Conservation (phyloP, 2,797 vertebrate genomes). For the Spea hammondii region DNA sequence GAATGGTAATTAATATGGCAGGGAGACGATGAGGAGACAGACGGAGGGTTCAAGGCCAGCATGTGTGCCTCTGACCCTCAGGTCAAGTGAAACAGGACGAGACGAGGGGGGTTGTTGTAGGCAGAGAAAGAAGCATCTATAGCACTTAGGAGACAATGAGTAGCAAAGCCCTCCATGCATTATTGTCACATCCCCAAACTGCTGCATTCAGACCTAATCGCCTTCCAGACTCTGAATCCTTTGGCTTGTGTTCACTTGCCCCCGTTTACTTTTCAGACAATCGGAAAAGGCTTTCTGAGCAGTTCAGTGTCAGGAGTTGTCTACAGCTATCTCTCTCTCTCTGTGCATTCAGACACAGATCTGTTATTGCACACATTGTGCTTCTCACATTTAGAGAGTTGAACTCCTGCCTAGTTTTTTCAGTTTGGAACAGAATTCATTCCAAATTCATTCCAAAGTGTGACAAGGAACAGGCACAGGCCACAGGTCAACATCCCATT, state of each 20-base stretch:
- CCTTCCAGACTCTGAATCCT: constrained; percentile 17
- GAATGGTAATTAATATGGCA: constrained; percentile 71
- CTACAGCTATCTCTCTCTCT: constrained; percentile 8
- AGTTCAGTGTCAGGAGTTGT: constrained; percentile 35
- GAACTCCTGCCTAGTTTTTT: constrained; percentile 16
- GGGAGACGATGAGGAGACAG: constrained; percentile 62
- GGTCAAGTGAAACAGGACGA: constrained; percentile 56
- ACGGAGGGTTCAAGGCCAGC: constrained; percentile 67
- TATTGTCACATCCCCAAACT: constrained; percentile 33
- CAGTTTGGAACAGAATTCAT: constrained; percentile 10
- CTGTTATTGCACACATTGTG: constrained; percentile 34
- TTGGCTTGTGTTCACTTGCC: constrained; percentile 13
- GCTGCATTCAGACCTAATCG: constrained; percentile 43
- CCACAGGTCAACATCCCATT: neutral
- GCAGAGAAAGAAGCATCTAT: constrained; percentile 13
- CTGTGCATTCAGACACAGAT: constrained; percentile 25
- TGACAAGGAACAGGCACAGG: neutral
- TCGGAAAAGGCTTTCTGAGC: constrained; percentile 36
- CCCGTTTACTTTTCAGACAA: constrained; percentile 36
- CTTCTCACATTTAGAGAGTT: constrained; percentile 20
- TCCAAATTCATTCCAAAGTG: neutral
- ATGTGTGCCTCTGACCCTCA: constrained; percentile 62
- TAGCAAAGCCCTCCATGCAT: constrained; percentile 27
- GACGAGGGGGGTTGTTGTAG: constrained; percentile 47
- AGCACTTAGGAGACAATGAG: constrained; percentile 52